Conservation (phyloP, 2,888 invertebrate species). For the Liopterus haemorrhoidalis region DNA sequence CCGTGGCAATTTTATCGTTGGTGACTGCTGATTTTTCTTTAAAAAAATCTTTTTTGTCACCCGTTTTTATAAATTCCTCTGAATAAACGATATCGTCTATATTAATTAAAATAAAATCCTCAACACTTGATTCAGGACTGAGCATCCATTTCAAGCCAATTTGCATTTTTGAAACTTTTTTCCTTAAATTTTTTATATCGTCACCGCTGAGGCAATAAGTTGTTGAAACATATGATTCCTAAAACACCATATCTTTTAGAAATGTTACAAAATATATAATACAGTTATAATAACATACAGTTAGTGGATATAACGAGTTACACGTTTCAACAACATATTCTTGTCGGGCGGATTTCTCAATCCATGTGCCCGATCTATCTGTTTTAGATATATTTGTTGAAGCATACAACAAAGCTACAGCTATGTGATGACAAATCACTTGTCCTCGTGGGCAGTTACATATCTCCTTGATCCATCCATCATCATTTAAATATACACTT, state of each 20-base stretch:
- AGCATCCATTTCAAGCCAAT: constrained; percentile 8
- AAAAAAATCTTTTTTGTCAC: not conserved
- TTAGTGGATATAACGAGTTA: too few species aligned
- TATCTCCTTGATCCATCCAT: not conserved
- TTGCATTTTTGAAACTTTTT: too few species aligned
- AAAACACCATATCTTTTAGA: too few species aligned
- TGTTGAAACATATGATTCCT: too few species aligned
- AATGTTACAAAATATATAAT: too few species aligned
- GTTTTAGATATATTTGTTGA: constrained; percentile 8
- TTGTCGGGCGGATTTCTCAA: not conserved
- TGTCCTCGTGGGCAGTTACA: constrained; percentile 13
- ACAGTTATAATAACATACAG: too few species aligned
- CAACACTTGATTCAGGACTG: not conserved
- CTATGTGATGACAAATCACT: constrained; percentile 12
- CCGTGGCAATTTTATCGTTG: not conserved
- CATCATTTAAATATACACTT: not conserved
- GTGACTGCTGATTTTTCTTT: not conserved
- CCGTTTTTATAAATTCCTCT: not conserved
- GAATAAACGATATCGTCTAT: constrained; percentile 2
- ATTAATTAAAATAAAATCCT: not conserved
- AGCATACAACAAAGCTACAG: constrained; percentile 6
- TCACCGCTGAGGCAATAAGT: too few species aligned
- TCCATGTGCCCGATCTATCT: constrained; percentile 6
- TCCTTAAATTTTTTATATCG: too few species aligned
- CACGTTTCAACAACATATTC: too few species aligned